These are phyloP conservation scores for Trachelus iudaicus DNA, from an alignment of 2,888 invertebrate genomes.

Conservation along the genomic window DNA sequence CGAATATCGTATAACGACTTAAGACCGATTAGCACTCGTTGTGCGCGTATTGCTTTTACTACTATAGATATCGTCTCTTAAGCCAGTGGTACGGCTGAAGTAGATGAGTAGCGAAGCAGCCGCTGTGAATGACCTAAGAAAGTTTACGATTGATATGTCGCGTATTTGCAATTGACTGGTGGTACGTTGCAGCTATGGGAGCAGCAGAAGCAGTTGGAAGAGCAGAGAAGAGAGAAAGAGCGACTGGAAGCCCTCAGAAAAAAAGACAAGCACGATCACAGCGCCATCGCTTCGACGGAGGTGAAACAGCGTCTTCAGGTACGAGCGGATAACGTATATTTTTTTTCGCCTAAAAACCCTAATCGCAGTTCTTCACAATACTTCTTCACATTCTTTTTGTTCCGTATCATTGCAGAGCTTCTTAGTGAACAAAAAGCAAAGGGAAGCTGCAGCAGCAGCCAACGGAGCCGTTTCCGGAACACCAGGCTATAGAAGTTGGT, in stretches of 20 bases:
- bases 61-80: not conserved
- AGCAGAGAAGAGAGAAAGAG: constrained; percentile 84
- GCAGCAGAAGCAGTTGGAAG: constrained; percentile 86
- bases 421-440: constrained; percentile 83
- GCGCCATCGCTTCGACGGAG: constrained; percentile 95
- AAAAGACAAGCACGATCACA: constrained; percentile 95
- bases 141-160: not conserved
- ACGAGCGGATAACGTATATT: constrained; percentile 20
- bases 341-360: not conserved
- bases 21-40: not conserved
- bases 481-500: constrained; percentile 85
- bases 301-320: constrained; percentile 96
- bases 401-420: constrained; percentile 72
- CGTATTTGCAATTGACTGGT: not conserved
- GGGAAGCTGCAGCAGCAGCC: constrained; percentile 76
- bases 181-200: constrained; percentile 82
- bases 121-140: not conserved
- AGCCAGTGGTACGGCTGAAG: not conserved
- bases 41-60: not conserved
- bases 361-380: not conserved
- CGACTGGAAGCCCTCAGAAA: constrained; percentile 87
- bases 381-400: constrained; percentile 7
- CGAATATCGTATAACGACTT: not conserved
- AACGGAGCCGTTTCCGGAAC: constrained; percentile 76
- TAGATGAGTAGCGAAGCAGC: not conserved